Base-by-base conservation (phyloP, 2,113 vertebrate genomes). In the Maccullochella peelii region DNA sequence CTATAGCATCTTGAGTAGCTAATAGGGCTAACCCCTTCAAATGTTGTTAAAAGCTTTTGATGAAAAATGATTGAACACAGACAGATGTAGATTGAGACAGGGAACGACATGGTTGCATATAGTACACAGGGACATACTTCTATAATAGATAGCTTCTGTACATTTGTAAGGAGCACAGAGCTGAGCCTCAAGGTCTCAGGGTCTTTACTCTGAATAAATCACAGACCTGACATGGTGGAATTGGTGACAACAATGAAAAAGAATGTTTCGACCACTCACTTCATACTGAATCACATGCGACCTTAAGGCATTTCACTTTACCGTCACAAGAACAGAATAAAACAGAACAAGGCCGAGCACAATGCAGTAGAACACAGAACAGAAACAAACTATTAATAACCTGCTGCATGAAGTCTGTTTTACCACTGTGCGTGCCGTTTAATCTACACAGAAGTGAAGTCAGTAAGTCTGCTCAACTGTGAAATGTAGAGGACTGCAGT, bases 161-260 rank as follows among this genome's bases (percentile, higher is more conserved):
- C 50, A 55, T 80, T 63, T 52, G 36, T 8, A 54, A 44, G 1
- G 4, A 30, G 55, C 54, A 77, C 40, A 61, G 9, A 63, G 55
- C 12, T 0, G 1, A 25, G 36, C 73, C 44, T 73, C 8, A 50
- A 71, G 61, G 57, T 70, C 50, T 49, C 47, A 42, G 1, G 38
- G 73, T 58, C 58, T 85, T 84, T 75, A 55, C 36, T 55, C 6
- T 25, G 52, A 59, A 76, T 79, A 57, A 44, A 67, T 72, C 71
- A 72, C 50, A 55, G 15, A 27, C n/a, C 40, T 78, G 69, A 78
- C 78, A 74, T 54, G 4, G 57, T 2, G 78, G 49, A 42, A 20
- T 33, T 50, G 40, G 12, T 69, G 18, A 38, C n/a, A 75, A 76
- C 62, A 72, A 55, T 55, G 27, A 52, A 18, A 42, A 44, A 57